A percentile compares a stretch with the other conserved stretches of the same genome.
phyloP scores from a whole-genome alignment of 2,888 invertebrate genomes.

The Achlya flavicornis region DNA sequence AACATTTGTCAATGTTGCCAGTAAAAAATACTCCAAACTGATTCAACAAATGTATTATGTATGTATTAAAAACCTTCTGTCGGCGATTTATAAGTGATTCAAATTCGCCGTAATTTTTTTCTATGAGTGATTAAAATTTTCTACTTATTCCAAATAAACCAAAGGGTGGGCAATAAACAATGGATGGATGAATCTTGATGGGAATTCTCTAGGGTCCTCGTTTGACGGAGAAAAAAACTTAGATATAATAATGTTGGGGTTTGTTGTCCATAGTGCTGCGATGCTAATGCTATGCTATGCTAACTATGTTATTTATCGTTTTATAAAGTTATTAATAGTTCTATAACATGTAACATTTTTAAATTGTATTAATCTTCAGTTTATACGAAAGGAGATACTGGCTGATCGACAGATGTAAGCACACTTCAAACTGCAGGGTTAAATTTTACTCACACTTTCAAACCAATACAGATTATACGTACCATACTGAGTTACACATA shows the following conservation, averaged over 20 bases:
- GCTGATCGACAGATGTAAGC: no score
- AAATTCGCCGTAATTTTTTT: conserved; percentile 47
- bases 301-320: not conserved
- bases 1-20: conserved; percentile 7
- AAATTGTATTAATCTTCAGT: no score
- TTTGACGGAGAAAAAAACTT: conserved; percentile 45
- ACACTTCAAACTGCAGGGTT: no score
- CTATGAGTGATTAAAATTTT: conserved; percentile 52
- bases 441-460: no score
- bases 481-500: no score
- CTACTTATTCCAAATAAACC: conserved; percentile 57
- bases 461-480: no score
- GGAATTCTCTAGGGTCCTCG: conserved; percentile 51
- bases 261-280: conserved; percentile 14
- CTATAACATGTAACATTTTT: no score
- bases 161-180: conserved; percentile 55
- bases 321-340: not conserved
- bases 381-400: no score
- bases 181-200: conserved; percentile 48
- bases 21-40: conserved; percentile 4
- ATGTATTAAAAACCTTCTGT: conserved; percentile 42
- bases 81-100: conserved; percentile 49
- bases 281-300: conserved; percentile 6
- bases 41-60: conserved; percentile 39
- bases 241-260: conserved; percentile 50